Evolutionary conservation across 2,113 vertebrate genomes (phyloP).

Genomic region (Poeciliopsis prolifica): DNA sequence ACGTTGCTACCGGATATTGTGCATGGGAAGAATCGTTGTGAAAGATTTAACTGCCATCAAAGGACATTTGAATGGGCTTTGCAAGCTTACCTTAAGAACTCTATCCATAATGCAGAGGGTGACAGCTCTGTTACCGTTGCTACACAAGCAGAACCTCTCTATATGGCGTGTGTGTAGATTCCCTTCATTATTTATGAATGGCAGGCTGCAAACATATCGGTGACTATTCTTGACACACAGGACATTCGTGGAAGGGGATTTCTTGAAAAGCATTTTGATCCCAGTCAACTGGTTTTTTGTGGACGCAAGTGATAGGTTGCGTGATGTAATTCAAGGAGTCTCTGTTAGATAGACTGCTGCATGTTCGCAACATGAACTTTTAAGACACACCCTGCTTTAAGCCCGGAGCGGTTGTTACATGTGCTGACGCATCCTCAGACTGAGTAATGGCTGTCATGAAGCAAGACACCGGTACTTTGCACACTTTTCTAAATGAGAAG

Average conservation of each 20-base stretch:
- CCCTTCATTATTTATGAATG: conserved; percentile 62
- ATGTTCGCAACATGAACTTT: conserved; percentile 44
- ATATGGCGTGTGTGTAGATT: conserved; percentile 51
- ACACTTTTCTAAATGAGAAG: conserved; percentile 64
- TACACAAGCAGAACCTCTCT: conserved; percentile 56
- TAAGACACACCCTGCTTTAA: conserved; percentile 49
- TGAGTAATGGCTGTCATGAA: conserved; percentile 42
- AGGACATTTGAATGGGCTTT: conserved; percentile 69
- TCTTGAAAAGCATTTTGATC: conserved; percentile 24
- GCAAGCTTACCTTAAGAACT: conserved; percentile 63
- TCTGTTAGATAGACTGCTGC: conserved; percentile 28
- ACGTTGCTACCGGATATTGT: conserved; percentile 65
- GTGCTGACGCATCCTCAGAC: conserved; percentile 48
- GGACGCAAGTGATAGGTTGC: conserved; percentile 5
- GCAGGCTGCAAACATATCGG: conserved; percentile 43
- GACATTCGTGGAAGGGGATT: conserved; percentile 24
- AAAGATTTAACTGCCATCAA: conserved; percentile 74
- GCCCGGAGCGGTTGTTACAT: conserved; percentile 45
- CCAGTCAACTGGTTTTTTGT: conserved; percentile 2
- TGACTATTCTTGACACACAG: conserved; percentile 14
- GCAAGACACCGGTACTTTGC: conserved; percentile 54
- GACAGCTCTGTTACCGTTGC: conserved; percentile 64
- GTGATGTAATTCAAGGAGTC: conserved; percentile 4
- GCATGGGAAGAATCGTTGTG: conserved; percentile 59
- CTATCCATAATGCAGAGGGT: conserved; percentile 77